Base-by-base conservation (phyloP, 1,140 invertebrate genomes). In the Brachionus asplanchnoidis region DNA sequence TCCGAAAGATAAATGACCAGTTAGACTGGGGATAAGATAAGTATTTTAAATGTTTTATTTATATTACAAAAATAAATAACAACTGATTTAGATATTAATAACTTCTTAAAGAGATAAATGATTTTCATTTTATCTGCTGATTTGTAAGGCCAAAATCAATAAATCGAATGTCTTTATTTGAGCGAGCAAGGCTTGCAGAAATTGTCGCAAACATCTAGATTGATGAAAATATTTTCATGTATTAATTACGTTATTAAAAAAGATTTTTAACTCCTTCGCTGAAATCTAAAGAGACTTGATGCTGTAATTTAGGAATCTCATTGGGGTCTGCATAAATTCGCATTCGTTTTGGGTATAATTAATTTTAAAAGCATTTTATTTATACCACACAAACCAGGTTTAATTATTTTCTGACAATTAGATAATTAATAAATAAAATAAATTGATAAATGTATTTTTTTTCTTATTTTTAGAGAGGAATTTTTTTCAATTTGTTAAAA, bases 1-100 rank as follows among this genome's bases (percentile, higher is more conserved):
- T 73, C 68, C 68, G 68, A 73, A 73, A 73, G 68, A 73, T 73
- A 73, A 73, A 73, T 73, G 68, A 73, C 68, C 68, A 73, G 32
- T 73, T 73, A 40, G 40, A 73, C 17, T 60, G 17, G 53, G 53
- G n/a, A 60, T 60, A 73, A 73, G 68, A 73, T 73, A 73, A 73
- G 28, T 73, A 36, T 70, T 32, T 42, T 46, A 73, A 73, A 73
- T 40, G 66, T 68, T 68, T 68, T 68, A 68, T 68, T 68, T 68
- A 68, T 68, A 32, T 68, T 68, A 32, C 66, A 42, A 73, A 73
- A 60, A 60, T 60, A 40, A 73, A 73, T 42, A 73, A 73, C 68
- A 73, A 73, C 68, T 73, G 68, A 73, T 73, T 73, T 73, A 17
- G 68, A 73, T 40, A 73, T 73, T 73, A 42, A 42, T 73, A 40